A percentile compares a stretch with the other conserved stretches of the same genome.
Evolutionary conservation across 2,113 vertebrate species (phyloP).

Genomic region (Synodontis membranacea): DNA sequence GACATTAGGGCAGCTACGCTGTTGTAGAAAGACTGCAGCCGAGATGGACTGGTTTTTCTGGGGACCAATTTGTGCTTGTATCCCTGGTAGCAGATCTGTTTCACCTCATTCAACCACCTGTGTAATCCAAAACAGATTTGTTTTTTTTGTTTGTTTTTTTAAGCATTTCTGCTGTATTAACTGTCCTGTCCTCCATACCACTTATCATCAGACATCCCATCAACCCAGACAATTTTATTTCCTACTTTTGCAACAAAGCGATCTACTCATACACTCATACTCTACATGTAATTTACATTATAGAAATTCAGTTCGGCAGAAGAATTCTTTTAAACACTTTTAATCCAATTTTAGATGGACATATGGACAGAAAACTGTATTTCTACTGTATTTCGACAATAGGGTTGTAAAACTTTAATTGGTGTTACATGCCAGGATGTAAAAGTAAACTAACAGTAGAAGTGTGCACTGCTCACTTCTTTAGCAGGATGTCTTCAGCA

Average conservation of each 20-base stretch:
- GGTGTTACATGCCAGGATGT: background rate
- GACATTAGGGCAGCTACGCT: constrained; percentile 83
- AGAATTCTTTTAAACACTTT: background rate
- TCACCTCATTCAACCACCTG: constrained; percentile 85
- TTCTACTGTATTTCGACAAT: background rate
- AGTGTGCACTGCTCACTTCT: constrained; percentile 74
- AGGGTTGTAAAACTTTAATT: background rate
- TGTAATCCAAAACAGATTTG: constrained; percentile 45
- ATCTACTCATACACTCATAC: background rate
- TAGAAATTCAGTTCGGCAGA: background rate
- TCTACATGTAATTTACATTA: background rate
- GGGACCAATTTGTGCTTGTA: constrained; percentile 76
- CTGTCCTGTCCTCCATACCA: background rate
- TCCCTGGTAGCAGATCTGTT: constrained; percentile 79
- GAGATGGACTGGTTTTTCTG: constrained; percentile 63
- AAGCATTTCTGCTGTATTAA: background rate
- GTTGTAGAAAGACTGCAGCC: constrained; percentile 80
- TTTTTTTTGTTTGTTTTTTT: too few species aligned
- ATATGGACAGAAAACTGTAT: background rate
- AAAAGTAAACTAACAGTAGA: background rate
- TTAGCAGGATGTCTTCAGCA: constrained; percentile 74
- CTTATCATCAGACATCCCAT: background rate
- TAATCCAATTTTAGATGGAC: background rate
- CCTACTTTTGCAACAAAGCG: background rate
- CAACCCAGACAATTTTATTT: background rate